Evolutionary conservation across 2,797 vertebrate species (phyloP).

Genomic region (Rhincodon typus): DNA sequence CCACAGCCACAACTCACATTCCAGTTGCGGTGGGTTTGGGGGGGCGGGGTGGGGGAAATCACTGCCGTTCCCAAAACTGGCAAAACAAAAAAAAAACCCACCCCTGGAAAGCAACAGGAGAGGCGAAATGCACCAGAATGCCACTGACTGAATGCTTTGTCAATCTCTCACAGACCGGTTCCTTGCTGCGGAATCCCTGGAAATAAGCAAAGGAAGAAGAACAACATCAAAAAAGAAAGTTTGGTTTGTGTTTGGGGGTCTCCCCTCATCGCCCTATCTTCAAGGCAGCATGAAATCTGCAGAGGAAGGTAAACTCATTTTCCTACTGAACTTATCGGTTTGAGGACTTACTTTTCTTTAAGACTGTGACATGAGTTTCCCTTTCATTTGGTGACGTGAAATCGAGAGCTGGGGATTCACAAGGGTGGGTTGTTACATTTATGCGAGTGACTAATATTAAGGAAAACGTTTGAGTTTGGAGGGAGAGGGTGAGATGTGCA

Average conservation of each 20-base stretch:
- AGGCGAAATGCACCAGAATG: neutral
- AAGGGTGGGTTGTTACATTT: neutral
- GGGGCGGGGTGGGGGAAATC: neutral
- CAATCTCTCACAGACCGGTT: neutral
- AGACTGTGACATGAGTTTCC: neutral
- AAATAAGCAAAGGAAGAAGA: neutral
- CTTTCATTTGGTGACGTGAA: neutral
- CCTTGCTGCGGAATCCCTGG: neutral
- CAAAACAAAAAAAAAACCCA: neutral
- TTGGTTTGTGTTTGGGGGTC: neutral
- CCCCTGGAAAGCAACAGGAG: neutral
- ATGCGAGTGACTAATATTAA: neutral
- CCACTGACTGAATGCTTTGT: constrained; percentile 14
- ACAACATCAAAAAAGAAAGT: neutral
- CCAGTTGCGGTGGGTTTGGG: neutral
- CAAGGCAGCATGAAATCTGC: constrained; percentile 75
- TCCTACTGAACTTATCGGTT: neutral
- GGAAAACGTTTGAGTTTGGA: neutral
- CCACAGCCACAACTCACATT: neutral
- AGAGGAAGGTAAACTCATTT: constrained; percentile 76
- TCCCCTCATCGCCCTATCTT: neutral
- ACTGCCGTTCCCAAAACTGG: neutral
- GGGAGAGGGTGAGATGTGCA: neutral
- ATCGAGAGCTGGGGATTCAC: neutral
- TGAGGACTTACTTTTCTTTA: neutral